Evolutionary conservation across 2,797 vertebrate genomes (phyloP).

Genomic region (Chrosomus eos): DNA sequence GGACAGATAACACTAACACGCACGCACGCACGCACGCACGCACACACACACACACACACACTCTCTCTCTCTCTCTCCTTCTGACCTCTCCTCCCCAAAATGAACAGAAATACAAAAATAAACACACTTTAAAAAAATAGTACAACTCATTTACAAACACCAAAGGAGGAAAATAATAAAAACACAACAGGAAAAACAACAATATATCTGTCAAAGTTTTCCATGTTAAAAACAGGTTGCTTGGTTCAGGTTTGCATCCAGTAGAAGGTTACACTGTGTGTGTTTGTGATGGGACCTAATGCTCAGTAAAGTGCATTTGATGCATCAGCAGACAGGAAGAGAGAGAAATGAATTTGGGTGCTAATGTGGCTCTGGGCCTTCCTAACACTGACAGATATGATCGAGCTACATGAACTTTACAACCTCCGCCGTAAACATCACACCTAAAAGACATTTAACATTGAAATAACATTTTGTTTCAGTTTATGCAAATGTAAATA

Average conservation of each 20-base stretch:
- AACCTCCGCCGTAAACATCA: constrained; percentile 81
- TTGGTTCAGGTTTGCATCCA: constrained; percentile 64
- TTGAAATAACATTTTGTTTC: constrained; percentile 68
- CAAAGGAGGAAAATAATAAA: constrained; percentile 47
- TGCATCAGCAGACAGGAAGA: constrained; percentile 77
- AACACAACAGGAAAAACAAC: constrained; percentile 58
- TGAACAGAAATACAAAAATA: constrained; percentile 53
- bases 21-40: constrained; percentile 43
- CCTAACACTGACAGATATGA: constrained; percentile 82
- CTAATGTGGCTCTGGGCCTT: constrained; percentile 80
- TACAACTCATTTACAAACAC: constrained; percentile 56
- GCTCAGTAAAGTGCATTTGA: constrained; percentile 85
- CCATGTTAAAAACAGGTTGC: constrained; percentile 62
- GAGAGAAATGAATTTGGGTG: constrained; percentile 68
- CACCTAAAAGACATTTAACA: constrained; percentile 78
- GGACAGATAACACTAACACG: constrained; percentile 55
- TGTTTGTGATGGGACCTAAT: constrained; percentile 72
- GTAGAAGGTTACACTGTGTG: constrained; percentile 54
- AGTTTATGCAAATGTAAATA: constrained; percentile 76
- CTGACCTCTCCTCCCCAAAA: constrained; percentile 43
- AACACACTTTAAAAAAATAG: constrained; percentile 55
- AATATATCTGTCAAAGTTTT: constrained; percentile 60
- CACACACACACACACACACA: constrained; percentile 62
- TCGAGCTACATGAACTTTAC: constrained; percentile 81
- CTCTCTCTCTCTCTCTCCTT: constrained; percentile 54